Conservation (phyloP, 2,113 vertebrate species). For the Andinoacara biseriatus region DNA sequence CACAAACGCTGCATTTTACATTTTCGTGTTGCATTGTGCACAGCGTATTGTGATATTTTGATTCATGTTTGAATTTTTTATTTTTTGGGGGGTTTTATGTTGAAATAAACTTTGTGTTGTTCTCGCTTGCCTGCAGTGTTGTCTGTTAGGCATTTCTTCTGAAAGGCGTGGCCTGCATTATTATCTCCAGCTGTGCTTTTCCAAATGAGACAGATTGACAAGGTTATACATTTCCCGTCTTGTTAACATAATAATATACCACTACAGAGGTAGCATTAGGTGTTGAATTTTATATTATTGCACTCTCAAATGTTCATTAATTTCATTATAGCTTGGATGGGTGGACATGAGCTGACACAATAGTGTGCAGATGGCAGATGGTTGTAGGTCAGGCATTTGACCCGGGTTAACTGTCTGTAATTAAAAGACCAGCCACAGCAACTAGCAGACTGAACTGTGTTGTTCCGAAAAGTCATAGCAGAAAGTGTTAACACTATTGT, state of each 20-base stretch:
- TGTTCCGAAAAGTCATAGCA: neutral
- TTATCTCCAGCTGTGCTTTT: constrained; percentile 20
- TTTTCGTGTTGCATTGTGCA: neutral
- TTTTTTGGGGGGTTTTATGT: too few relatives aligned
- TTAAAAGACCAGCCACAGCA: neutral
- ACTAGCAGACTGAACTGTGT: neutral
- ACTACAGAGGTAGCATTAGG: constrained; percentile 40
- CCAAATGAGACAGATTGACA: constrained; percentile 50
- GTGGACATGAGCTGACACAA: constrained; percentile 9
- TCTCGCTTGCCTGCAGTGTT: neutral
- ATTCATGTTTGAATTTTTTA: too few relatives aligned
- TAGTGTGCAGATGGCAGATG: constrained; percentile 27
- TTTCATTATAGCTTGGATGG: constrained; percentile 46
- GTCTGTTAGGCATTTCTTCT: neutral
- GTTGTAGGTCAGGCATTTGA: constrained; percentile 32
- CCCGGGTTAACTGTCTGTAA: neutral
- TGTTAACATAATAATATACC: constrained; percentile 65
- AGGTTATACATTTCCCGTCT: constrained; percentile 49
- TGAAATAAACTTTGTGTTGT: neutral
- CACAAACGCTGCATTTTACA: neutral
- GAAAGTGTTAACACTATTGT: neutral
- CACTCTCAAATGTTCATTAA: constrained; percentile 49
- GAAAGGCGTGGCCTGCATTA: neutral
- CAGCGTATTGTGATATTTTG: neutral
- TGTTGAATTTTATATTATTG: constrained; percentile 50